Evolutionary conservation across 2,888 invertebrate species (phyloP).

Genomic region (Amphimallon solstitiale): DNA sequence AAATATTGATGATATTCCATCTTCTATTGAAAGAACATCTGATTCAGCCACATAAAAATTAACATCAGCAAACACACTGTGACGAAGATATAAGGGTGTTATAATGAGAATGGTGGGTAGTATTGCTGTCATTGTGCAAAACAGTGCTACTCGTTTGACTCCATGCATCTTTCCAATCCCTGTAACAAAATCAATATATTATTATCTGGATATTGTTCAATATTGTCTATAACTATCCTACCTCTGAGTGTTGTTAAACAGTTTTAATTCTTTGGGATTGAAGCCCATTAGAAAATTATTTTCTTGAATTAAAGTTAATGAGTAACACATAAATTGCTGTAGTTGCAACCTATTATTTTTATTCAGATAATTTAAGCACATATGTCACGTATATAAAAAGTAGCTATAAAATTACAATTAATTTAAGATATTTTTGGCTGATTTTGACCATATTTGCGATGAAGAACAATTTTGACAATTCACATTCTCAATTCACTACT

Average conservation of each 20-base stretch:
- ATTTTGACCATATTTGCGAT: no score
- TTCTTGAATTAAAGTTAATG: neutral
- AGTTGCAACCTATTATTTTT: neutral
- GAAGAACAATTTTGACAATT: no score
- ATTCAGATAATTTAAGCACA: neutral
- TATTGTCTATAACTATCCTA: neutral
- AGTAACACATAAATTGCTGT: constrained; percentile 21
- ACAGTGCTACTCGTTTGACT: constrained; percentile 79
- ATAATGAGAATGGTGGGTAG: constrained; percentile 80
- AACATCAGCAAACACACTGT: constrained; percentile 80
- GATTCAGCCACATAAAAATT: constrained; percentile 83
- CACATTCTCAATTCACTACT: no score
- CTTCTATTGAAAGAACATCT: constrained; percentile 83
- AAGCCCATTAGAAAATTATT: constrained; percentile 17
- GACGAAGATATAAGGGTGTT: constrained; percentile 80
- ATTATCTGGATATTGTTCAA: neutral
- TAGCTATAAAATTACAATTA: no score
- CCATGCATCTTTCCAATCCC: constrained; percentile 81
- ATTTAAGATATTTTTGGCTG: no score
- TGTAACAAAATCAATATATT: constrained; percentile 49
- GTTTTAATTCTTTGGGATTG: constrained; percentile 21
- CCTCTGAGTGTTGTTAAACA: constrained; percentile 8
- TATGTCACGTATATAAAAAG: no score
- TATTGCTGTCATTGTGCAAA: constrained; percentile 80
- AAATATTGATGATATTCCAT: constrained; percentile 85